Conservation (phyloP, 2,797 vertebrate genomes). For the Carapus acus region DNA sequence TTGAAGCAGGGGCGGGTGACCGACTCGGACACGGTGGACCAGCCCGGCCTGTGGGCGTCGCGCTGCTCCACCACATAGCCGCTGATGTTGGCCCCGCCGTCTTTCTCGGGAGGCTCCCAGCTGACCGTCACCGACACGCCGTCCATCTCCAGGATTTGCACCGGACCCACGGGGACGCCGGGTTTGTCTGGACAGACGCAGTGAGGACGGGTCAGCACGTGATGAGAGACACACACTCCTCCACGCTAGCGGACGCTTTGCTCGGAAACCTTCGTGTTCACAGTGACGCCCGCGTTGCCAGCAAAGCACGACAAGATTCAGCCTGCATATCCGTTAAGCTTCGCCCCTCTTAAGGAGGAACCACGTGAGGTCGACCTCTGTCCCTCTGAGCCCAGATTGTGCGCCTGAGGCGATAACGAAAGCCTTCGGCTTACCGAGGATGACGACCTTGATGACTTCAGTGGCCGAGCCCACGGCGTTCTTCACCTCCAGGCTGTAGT, state of each 20-base stretch:
- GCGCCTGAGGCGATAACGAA: too few species aligned
- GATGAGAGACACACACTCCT: too few species aligned
- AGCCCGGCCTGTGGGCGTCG: constrained; percentile 92
- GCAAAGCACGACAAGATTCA: too few species aligned
- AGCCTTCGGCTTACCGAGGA: constrained; percentile 82
- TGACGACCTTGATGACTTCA: constrained; percentile 90
- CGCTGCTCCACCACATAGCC: constrained; percentile 96
- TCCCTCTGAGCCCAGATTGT: too few species aligned
- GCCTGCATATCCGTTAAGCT: too few species aligned
- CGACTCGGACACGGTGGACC: constrained; percentile 92
- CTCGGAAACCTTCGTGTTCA: too few species aligned
- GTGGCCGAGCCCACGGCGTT: constrained; percentile 82
- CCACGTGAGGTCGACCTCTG: too few species aligned
- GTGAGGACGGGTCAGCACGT: background rate
- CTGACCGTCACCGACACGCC: constrained; percentile 84
- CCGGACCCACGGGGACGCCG: constrained; percentile 83
- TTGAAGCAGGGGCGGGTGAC: constrained; percentile 92
- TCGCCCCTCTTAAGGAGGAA: too few species aligned
- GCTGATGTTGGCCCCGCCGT: constrained; percentile 91
- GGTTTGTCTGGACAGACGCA: constrained; percentile 84
- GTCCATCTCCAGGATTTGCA: constrained; percentile 87
- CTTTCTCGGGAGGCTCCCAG: constrained; percentile 90
- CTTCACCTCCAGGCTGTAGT: constrained; percentile 90
- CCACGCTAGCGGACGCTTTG: too few species aligned
- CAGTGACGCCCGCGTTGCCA: too few species aligned